Percentiles rank a stretch among this genome's conserved stretches.
Conservation (phyloP, 2,797 vertebrate species). For the Anas flavirostris region DNA sequence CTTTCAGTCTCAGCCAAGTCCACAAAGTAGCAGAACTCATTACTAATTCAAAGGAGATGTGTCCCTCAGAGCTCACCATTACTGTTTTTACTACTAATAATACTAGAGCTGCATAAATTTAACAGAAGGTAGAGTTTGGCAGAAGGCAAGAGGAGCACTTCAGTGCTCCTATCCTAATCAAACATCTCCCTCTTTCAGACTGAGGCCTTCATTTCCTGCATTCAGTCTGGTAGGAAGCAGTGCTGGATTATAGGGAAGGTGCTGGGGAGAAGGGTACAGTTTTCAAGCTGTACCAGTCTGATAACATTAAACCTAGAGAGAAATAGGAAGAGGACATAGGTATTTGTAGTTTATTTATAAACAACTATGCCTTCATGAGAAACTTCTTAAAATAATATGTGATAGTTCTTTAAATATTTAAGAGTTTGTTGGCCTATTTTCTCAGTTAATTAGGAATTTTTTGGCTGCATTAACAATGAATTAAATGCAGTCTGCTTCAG, state of each 20-base stretch:
- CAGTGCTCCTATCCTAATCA: not conserved
- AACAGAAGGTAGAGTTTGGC: not conserved
- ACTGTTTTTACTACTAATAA: slow-evolving; percentile 20
- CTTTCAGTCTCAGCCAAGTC: slow-evolving; percentile 39
- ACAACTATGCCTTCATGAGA: slow-evolving; percentile 53
- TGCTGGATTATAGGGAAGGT: not conserved
- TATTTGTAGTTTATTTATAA: slow-evolving; percentile 72
- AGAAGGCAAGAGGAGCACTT: not conserved
- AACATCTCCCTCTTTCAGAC: not conserved
- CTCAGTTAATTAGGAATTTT: slow-evolving; percentile 72
- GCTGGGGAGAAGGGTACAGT: not conserved
- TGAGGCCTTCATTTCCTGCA: not conserved
- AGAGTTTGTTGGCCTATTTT: slow-evolving; percentile 77
- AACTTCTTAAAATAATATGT: slow-evolving; percentile 69
- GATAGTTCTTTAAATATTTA: slow-evolving; percentile 78
- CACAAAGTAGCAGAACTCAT: not conserved
- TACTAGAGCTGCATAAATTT: slow-evolving; percentile 19
- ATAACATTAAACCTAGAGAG: slow-evolving; percentile 5
- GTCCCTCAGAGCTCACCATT: slow-evolving; percentile 27
- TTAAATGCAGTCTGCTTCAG: slow-evolving; percentile 57
- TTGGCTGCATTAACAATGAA: slow-evolving; percentile 56
- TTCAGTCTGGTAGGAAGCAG: not conserved
- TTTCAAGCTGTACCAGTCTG: not conserved
- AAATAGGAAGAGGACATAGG: not conserved
- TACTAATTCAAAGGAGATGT: slow-evolving; percentile 26